Conservation (phyloP, 2,888 invertebrate genomes). For the Vesta saturnalis region DNA sequence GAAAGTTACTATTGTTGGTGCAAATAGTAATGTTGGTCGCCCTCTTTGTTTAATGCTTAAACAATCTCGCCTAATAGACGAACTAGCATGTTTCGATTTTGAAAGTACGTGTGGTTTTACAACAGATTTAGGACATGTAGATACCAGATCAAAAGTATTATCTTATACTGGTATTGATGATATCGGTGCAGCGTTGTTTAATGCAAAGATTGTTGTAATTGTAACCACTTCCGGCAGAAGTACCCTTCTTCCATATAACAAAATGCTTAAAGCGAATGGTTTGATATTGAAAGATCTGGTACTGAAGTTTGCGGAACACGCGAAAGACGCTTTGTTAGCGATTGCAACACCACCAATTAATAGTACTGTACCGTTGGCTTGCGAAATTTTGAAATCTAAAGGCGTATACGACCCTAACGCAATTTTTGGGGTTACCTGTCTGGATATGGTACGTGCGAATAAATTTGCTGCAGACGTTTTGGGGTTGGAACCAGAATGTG, state of each 20-base stretch:
- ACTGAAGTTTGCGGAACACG: constrained; percentile 46
- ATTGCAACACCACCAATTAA: constrained; percentile 69
- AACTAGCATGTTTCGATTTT: constrained; percentile 69
- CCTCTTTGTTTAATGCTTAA: constrained; percentile 68
- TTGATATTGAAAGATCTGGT: constrained; percentile 51
- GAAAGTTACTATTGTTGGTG: constrained; percentile 31
- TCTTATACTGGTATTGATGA: constrained; percentile 50
- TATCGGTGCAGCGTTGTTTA: constrained; percentile 53
- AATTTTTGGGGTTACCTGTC: constrained; percentile 79
- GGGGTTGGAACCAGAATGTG: constrained; percentile 71
- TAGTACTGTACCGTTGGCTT: constrained; percentile 76
- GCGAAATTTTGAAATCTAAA: constrained; percentile 72
- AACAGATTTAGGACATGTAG: constrained; percentile 62
- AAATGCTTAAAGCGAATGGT: constrained; percentile 54
- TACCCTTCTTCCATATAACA: constrained; percentile 43
- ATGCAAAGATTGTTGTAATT: constrained; percentile 55
- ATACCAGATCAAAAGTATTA: constrained; percentile 62
- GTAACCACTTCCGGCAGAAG: constrained; percentile 49
- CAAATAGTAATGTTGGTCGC: constrained; percentile 64
- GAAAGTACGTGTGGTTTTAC: constrained; percentile 56
- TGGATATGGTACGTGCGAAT: constrained; percentile 79
- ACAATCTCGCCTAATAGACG: constrained; percentile 67
- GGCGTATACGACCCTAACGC: constrained; percentile 71
- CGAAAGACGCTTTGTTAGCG: constrained; percentile 61
- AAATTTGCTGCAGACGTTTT: constrained; percentile 76